A percentile compares a stretch with the other conserved stretches of the same genome.
phyloP scores from a whole-genome alignment of 2,113 vertebrate genomes.

The Siphamia tubifer region DNA sequence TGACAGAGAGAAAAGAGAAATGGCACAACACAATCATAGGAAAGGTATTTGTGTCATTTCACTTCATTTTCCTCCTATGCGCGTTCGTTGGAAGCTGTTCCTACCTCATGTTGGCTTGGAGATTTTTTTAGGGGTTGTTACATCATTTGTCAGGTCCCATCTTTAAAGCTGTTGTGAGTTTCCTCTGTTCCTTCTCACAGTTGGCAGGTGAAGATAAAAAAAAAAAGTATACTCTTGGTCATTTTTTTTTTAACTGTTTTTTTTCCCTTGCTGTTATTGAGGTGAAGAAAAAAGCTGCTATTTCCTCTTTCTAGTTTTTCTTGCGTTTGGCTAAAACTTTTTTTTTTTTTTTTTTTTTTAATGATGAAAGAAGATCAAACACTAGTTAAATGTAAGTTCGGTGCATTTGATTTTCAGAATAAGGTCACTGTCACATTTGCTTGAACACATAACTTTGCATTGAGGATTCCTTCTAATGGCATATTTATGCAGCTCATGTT shows the following conservation, averaged over 20 bases:
- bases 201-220: constrained; percentile 56
- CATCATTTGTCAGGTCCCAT: constrained; percentile 49
- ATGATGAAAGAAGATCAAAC: constrained; percentile 43
- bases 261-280: constrained; percentile 14
- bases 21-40: constrained; percentile 4
- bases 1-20: constrained; percentile 9
- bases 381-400: constrained; percentile 21
- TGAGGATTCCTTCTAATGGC: not conserved
- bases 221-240: constrained; percentile 10
- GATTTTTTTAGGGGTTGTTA: constrained; percentile 29
- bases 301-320: constrained; percentile 39
- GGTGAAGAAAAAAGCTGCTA: constrained; percentile 26
- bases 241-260: constrained; percentile 27
- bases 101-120: constrained; percentile 7
- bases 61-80: constrained; percentile 35
- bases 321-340: constrained; percentile 25
- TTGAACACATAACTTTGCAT: constrained; percentile 1
- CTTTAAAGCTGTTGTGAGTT: constrained; percentile 56
- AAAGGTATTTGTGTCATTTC: constrained; percentile 29
- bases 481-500: not conserved
- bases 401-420: constrained; percentile 11
- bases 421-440: constrained; percentile 17
- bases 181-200: constrained; percentile 30
- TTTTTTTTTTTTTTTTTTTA: too few relatives aligned
- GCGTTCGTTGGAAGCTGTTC: not conserved